phyloP scores from a whole-genome alignment of 2,888 invertebrate genomes.

The Oscheius sp. region DNA sequence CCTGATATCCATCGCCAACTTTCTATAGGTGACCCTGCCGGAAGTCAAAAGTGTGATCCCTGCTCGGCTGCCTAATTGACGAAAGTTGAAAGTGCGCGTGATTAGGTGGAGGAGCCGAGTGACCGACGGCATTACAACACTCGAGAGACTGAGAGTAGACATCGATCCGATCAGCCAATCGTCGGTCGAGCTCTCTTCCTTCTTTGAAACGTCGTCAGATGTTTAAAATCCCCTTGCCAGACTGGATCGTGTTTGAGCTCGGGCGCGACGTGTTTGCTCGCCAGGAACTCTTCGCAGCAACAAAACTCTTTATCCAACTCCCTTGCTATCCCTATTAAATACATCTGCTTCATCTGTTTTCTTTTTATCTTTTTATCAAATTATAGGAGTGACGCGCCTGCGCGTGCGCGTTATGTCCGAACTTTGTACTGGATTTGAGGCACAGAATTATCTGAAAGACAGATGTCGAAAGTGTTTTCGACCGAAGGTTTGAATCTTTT shows the following conservation, averaged over 20 bases:
- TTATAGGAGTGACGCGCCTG: constrained; percentile 22
- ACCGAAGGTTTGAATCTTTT: constrained; percentile 39
- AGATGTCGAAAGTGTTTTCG: constrained; percentile 71
- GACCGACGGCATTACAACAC: constrained; percentile 12
- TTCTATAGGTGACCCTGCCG: neutral
- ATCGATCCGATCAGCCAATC: constrained; percentile 20
- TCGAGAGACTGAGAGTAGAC: neutral
- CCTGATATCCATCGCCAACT: neutral
- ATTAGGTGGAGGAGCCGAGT: constrained; percentile 14
- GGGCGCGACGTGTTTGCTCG: constrained; percentile 24
- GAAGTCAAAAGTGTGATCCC: neutral
- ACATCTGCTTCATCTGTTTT: neutral
- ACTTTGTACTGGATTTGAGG: constrained; percentile 71
- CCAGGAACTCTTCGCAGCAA: constrained; percentile 20
- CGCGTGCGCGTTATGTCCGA: too few relatives aligned
- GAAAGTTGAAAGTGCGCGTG: constrained; percentile 22
- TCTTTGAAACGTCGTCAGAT: neutral
- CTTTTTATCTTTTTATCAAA: neutral
- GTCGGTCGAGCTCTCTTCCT: neutral
- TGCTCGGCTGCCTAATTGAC: constrained; percentile 5
- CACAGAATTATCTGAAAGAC: constrained; percentile 72
- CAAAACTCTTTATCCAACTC: constrained; percentile 6
- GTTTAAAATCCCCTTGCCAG: constrained; percentile 17
- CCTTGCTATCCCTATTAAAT: neutral
- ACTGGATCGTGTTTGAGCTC: constrained; percentile 29